phyloP scores from a whole-genome alignment of 2,888 invertebrate genomes.

The Plebejus melissa region DNA sequence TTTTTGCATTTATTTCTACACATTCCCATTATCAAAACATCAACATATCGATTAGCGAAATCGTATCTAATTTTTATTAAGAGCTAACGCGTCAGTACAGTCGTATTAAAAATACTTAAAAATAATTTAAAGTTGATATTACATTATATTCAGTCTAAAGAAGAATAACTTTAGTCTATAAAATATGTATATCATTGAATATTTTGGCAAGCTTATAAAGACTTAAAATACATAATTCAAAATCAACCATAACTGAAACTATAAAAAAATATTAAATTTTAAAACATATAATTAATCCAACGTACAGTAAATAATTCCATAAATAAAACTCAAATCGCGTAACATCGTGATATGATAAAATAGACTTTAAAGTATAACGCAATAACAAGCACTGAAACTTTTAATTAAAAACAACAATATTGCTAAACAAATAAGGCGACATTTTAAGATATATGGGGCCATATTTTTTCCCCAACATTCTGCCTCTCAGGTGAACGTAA shows the following conservation, averaged over 20 bases:
- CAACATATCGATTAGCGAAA: background rate
- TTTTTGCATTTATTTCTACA: background rate
- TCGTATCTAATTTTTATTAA: background rate
- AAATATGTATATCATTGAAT: background rate
- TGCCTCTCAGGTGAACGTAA: constrained; percentile 62
- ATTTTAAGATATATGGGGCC: constrained; percentile 35
- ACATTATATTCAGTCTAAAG: no score
- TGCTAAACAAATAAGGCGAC: constrained; percentile 25
- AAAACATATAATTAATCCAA: no score
- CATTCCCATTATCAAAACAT: background rate
- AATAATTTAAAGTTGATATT: background rate
- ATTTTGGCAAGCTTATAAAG: background rate
- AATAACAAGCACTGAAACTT: constrained; percentile 4
- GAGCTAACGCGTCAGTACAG: background rate
- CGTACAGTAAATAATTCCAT: no score
- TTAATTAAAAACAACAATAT: constrained; percentile 23
- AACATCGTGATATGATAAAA: background rate
- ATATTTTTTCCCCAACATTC: constrained; percentile 42
- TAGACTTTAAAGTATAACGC: background rate
- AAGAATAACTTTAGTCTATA: no score
- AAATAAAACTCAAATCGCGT: no score
- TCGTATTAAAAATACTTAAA: background rate
- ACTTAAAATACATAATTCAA: no score
- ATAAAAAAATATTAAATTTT: no score
- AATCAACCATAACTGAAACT: background rate